These are phyloP conservation scores for Lophura nycthemera DNA, from an alignment of 2,113 vertebrate species.

Conservation along the genomic window DNA sequence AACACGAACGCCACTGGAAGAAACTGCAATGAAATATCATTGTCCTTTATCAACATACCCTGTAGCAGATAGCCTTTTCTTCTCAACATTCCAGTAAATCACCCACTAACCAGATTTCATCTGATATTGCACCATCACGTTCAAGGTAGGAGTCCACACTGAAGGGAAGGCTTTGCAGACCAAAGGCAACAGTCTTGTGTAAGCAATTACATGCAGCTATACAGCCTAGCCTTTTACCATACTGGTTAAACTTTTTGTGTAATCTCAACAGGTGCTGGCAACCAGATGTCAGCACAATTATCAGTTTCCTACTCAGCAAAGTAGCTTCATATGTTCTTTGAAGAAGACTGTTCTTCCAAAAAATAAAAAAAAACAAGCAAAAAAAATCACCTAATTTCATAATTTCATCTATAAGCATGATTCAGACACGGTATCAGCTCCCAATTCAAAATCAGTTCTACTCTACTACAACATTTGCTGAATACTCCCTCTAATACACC, in stretches of 20 bases:
- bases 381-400: rapidly evolving
- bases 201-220: background rate
- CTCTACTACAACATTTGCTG: background rate
- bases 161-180: background rate
- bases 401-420: background rate
- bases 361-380: background rate
- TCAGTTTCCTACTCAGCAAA: background rate
- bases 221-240: background rate
- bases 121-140: background rate
- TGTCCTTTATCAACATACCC: background rate
- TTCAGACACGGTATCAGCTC: background rate
- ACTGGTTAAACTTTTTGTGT: too few relatives aligned
- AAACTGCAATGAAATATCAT: constrained; percentile 22
- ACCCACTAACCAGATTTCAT: constrained; percentile 25
- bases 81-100: constrained; percentile 30
- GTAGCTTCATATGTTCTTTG: background rate
- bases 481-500: background rate
- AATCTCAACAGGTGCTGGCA: background rate
- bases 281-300: background rate
- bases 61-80: background rate
- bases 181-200: background rate
- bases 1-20: constrained; percentile 13
- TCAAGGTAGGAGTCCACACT: background rate
- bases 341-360: background rate
- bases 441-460: background rate